These are phyloP conservation scores for Drosophila tristis DNA, from an alignment of 1,140 invertebrate genomes.

Conservation along the genomic window DNA sequence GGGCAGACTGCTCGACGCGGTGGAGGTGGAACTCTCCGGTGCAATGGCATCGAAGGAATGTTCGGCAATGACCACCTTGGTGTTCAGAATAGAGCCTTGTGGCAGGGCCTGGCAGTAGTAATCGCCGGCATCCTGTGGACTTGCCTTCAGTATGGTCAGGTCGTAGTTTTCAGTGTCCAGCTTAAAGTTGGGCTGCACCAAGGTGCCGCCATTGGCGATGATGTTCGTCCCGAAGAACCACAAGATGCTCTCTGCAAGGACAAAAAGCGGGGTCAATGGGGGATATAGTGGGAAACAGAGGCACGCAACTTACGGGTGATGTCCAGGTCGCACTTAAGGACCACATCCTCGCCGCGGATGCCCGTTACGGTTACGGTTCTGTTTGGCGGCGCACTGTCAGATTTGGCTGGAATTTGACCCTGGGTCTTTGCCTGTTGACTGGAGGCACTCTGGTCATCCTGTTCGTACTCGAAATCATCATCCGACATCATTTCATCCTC, in stretches of 20 bases:
- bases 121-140: conserved; percentile 49
- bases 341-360: conserved; percentile 51
- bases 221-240: conserved; percentile 40
- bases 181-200: conserved; percentile 56
- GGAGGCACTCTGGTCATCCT: conserved; percentile 38
- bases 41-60: conserved; percentile 61
- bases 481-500: conserved; percentile 51
- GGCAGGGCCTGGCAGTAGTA: conserved; percentile 53
- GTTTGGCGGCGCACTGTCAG: not conserved
- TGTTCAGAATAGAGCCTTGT: conserved; percentile 20
- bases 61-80: conserved; percentile 50
- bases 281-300: too few species aligned
- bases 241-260: conserved; percentile 23
- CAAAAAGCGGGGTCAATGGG: too few species aligned
- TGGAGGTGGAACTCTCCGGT: conserved; percentile 64
- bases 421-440: conserved; percentile 41
- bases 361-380: conserved; percentile 39
- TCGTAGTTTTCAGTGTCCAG: conserved; percentile 48
- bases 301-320: conserved; percentile 23
- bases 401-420: not conserved
- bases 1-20: conserved; percentile 32
- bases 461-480: conserved; percentile 44
- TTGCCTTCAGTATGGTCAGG: conserved; percentile 61
- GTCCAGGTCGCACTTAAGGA: conserved; percentile 44
- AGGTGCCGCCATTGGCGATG: conserved; percentile 42